phyloP scores from a whole-genome alignment of 2,888 invertebrate species.

The Philereme transversata region DNA sequence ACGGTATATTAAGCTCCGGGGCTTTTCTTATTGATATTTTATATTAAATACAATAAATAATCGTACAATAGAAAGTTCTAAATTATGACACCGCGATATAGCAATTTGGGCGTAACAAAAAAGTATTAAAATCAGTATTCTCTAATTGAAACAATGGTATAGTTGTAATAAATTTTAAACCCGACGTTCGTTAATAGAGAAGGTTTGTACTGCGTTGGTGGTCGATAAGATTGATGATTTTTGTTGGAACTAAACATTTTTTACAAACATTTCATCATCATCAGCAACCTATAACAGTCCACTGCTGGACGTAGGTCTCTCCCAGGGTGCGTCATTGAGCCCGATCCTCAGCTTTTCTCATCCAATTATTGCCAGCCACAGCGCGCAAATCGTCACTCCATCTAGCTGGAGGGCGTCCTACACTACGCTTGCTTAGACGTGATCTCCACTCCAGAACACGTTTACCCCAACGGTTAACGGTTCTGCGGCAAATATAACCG shows the following conservation, averaged over 20 bases:
- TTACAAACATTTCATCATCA: no score
- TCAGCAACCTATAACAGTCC: no score
- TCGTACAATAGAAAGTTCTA: constrained; percentile 71
- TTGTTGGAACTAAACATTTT: constrained; percentile 39
- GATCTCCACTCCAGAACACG: no score
- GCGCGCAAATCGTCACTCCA: no score
- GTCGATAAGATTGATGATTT: constrained; percentile 64
- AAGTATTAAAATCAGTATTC: constrained; percentile 72
- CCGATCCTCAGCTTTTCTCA: no score
- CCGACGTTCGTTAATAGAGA: constrained; percentile 64
- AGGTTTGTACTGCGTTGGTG: constrained; percentile 65
- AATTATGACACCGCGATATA: constrained; percentile 65
- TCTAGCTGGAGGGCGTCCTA: no score
- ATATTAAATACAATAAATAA: constrained; percentile 73
- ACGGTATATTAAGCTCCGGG: constrained; percentile 62
- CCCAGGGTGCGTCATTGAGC: no score
- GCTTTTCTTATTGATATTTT: constrained; percentile 70
- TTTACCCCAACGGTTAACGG: no score
- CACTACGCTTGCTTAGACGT: no score
- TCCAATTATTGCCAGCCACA: no score
- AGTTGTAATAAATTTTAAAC: constrained; percentile 66
- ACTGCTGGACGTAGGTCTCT: no score
- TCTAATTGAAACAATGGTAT: constrained; percentile 80
- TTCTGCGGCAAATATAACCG: no score
- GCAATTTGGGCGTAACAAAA: constrained; percentile 76